Conservation (phyloP, 2,888 invertebrate genomes). For the Orthosia cruda region DNA sequence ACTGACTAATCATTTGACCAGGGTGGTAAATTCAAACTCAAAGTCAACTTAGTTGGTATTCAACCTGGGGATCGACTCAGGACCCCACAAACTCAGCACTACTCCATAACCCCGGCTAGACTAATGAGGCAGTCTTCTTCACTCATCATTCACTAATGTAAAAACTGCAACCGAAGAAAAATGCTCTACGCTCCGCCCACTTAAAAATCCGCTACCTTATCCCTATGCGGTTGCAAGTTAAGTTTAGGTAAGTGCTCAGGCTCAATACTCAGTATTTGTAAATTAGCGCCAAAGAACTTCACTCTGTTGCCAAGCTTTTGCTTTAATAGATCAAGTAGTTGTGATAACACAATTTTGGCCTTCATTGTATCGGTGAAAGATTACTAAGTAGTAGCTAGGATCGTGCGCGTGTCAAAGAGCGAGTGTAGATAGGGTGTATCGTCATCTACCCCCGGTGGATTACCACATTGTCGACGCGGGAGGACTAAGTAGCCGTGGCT, state of each 20-base stretch:
- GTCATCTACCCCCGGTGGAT: too few species aligned
- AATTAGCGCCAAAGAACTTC: slow-evolving; percentile 24
- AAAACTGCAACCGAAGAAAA: neutral
- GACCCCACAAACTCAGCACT: too few species aligned
- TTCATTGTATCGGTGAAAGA: neutral
- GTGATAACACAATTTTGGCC: neutral
- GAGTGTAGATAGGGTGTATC: neutral
- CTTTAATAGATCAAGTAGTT: slow-evolving; percentile 24
- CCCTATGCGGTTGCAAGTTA: neutral
- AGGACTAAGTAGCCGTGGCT: too few species aligned
- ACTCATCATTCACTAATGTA: too few species aligned
- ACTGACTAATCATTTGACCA: too few species aligned
- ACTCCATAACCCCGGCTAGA: too few species aligned
- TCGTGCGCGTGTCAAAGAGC: neutral
- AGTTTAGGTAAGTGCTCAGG: neutral
- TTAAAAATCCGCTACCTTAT: neutral
- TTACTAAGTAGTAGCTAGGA: neutral
- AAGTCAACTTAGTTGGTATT: too few species aligned
- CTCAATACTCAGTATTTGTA: slow-evolving; percentile 7
- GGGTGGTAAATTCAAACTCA: too few species aligned
- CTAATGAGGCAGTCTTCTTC: too few species aligned
- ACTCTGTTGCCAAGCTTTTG: slow-evolving; percentile 4
- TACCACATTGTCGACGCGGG: too few species aligned
- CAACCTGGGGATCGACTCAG: too few species aligned
- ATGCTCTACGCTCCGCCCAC: neutral